Percentiles rank a stretch among this genome's conserved stretches.
Conservation (phyloP, 2,888 invertebrate species). For the Furcula furcula region DNA sequence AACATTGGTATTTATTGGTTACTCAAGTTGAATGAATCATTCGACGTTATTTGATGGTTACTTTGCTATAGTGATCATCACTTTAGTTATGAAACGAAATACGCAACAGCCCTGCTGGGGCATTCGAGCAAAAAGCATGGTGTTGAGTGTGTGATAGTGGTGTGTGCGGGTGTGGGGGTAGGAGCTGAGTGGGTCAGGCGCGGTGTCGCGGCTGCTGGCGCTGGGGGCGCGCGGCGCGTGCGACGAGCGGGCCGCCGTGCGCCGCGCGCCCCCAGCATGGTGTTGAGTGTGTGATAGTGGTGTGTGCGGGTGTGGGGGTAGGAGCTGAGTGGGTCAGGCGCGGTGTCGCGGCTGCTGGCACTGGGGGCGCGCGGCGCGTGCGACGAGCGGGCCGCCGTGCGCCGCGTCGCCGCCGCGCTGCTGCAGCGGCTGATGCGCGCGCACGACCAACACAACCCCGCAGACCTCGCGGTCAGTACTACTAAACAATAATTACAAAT, state of each 20-base stretch:
- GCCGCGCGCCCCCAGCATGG: too few species aligned
- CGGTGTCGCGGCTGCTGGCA: constrained; percentile 50
- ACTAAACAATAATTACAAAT: too few species aligned
- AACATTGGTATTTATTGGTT: too few species aligned
- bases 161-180: constrained; percentile 15
- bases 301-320: constrained; percentile 15
- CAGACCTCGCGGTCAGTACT: constrained; percentile 40
- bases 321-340: constrained; percentile 54
- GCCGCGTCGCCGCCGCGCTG: constrained; percentile 51
- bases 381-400: constrained; percentile 69
- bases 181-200: constrained; percentile 54
- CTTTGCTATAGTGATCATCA: too few species aligned
- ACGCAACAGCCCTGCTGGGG: too few species aligned
- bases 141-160: too few species aligned
- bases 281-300: too few species aligned
- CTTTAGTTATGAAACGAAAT: too few species aligned
- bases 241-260: constrained; percentile 74
- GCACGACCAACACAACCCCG: constrained; percentile 16
- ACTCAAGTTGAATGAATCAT: too few species aligned
- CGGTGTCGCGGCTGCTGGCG: constrained; percentile 50
- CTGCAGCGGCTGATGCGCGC: constrained; percentile 33
- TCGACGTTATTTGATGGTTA: too few species aligned
- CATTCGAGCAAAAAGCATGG: too few species aligned
- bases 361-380: constrained; percentile 56
- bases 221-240: constrained; percentile 56